Base-by-base conservation (phyloP, 1,140 invertebrate species). In the Papilio dardanus region DNA sequence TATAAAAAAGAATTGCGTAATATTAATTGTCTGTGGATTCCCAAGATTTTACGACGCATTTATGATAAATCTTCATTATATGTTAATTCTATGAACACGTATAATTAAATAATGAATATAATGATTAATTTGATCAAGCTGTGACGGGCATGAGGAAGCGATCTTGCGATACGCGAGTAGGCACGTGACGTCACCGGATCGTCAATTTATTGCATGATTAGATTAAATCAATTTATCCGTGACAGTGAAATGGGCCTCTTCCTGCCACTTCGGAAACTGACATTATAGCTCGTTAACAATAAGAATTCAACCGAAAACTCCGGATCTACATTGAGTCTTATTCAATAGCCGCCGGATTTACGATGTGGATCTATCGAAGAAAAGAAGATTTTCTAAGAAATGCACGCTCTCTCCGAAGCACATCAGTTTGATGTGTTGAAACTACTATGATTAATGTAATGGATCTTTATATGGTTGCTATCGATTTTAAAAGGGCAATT, bases 191-290 rank as follows among this genome's bases (percentile, higher is more conserved):
- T 74, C 74, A 71, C 50, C 76, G 77, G 40, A 76, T 79, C 83
- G 86, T 80, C 86, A 90, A 89, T 89, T 88, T 88, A 86, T 84
- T 81, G 87, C 79, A 79, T 87, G 84, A 92, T 90, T 88, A 86
- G 84, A 88, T 89, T 88, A 86, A 87, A 88, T 87, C 88, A 89
- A 89, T 89, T 88, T 86, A 86, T 86, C 84, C 83, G 80, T 85
- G 81, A 89, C 87, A 89, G 79, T 84, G 81, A 85, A 91, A 89
- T 90, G 82, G 83, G 77, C 80, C 77, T 83, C 84, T 91, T 91
- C 89, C 89, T 87, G 88, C 74, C 79, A 76, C 80, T 81, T 87
- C 87, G 82, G 83, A 88, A 83, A 82, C 74, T 79, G 79, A 81
- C 81, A 83, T 83, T 81, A 83, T 76, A 77, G 79, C 82, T 89